A percentile compares a stretch with the other conserved stretches of the same genome.
Conservation (phyloP, 2,113 vertebrate species). For the Thryonomys swinderianus region DNA sequence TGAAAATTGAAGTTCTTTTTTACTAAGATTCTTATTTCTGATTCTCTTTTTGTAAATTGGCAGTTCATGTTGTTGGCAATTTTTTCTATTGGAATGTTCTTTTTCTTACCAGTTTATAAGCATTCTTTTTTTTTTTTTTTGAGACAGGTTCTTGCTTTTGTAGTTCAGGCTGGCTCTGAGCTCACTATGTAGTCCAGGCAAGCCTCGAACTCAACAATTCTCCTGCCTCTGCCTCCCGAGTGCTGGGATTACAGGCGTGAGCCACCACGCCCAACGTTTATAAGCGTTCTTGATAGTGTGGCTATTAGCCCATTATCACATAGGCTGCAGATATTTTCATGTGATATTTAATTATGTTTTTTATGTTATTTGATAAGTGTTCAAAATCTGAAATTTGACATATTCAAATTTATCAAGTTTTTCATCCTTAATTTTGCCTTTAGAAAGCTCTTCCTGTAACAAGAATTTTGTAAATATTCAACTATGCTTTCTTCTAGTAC, state of each 20-base stretch:
- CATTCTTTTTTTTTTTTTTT: conserved; percentile 23
- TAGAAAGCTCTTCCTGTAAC: not conserved
- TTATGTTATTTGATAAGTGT: conserved; percentile 17
- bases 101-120: conserved; percentile 48
- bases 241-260: too few relatives aligned
- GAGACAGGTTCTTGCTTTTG: too few relatives aligned
- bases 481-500: conserved; percentile 55
- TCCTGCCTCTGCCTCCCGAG: too few relatives aligned
- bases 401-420: conserved; percentile 25
- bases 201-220: too few relatives aligned
- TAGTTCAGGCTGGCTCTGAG: too few relatives aligned
- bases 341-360: conserved; percentile 10
- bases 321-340: conserved; percentile 2
- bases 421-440: conserved; percentile 6
- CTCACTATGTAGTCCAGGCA: too few relatives aligned
- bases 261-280: too few relatives aligned
- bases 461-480: not conserved
- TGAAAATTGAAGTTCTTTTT: conserved; percentile 69
- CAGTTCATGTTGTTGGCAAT: conserved; percentile 58
- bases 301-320: not conserved
- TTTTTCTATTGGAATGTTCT: conserved; percentile 42
- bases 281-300: conserved; percentile 32
- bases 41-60: conserved; percentile 70
- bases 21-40: conserved; percentile 54
- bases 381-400: conserved; percentile 20